Evolutionary conservation across 2,797 vertebrate species (phyloP).

Genomic region (Sebastes matsubarae): DNA sequence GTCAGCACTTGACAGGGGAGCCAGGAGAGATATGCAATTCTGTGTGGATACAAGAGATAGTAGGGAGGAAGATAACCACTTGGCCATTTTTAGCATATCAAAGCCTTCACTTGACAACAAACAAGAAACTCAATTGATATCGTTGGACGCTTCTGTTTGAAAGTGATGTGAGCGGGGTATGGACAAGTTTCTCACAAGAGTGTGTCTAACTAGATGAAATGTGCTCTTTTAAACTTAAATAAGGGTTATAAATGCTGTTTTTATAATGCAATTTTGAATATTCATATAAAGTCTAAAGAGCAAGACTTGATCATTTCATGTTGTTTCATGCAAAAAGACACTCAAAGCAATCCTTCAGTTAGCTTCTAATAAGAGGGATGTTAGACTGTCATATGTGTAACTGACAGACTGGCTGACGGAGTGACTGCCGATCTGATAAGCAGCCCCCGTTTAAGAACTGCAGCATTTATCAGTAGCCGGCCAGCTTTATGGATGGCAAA

Average conservation of each 20-base stretch:
- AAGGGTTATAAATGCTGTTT: not conserved
- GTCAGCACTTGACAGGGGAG: constrained; percentile 58
- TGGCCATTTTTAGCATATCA: constrained; percentile 61
- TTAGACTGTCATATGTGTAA: constrained; percentile 18
- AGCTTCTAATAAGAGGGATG: not conserved
- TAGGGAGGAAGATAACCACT: constrained; percentile 17
- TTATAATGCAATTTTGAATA: not conserved
- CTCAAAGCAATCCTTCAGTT: not conserved
- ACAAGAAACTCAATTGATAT: constrained; percentile 41
- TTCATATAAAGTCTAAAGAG: not conserved
- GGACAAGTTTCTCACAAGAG: constrained; percentile 25
- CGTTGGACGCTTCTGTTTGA: constrained; percentile 14
- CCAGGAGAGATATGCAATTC: constrained; percentile 56
- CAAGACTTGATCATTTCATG: not conserved
- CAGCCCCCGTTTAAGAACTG: constrained; percentile 40
- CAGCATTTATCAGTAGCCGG: constrained; percentile 68
- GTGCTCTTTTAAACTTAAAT: not conserved
- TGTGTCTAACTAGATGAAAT: too few relatives aligned
- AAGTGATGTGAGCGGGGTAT: constrained; percentile 19
- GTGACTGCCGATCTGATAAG: constrained; percentile 72
- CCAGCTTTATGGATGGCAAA: constrained; percentile 69
- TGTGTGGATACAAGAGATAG: constrained; percentile 54
- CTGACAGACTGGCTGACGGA: constrained; percentile 47
- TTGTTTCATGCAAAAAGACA: not conserved
- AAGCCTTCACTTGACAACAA: constrained; percentile 44